Percentiles rank a stretch among this genome's conserved stretches.
These are phyloP conservation scores for Pseudomyrmex sp. DNA, from an alignment of 1,140 invertebrate genomes.

Conservation along the genomic window DNA sequence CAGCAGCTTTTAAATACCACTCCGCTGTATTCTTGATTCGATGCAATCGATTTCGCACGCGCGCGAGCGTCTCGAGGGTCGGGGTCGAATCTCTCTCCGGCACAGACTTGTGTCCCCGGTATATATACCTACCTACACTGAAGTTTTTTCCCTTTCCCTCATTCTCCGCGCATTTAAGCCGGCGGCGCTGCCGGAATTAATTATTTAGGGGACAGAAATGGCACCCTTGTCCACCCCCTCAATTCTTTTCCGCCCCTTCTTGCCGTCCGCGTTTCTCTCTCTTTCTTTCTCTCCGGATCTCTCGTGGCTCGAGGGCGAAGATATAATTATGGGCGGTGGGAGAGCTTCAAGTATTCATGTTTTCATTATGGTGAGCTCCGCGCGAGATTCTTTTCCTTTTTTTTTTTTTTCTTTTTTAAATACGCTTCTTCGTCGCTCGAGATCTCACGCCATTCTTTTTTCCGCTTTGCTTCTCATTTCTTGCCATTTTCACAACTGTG, in stretches of 20 bases:
- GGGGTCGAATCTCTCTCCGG: constrained; percentile 64
- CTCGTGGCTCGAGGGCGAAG: constrained; percentile 81
- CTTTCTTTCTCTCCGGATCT: constrained; percentile 58
- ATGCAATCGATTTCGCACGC: constrained; percentile 65
- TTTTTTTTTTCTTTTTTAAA: constrained; percentile 29
- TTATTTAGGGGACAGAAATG: constrained; percentile 85
- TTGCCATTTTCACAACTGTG: neutral
- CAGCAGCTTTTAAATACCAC: constrained; percentile 56
- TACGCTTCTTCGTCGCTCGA: constrained; percentile 10
- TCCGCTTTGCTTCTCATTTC: neutral
- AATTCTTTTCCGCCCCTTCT: constrained; percentile 65
- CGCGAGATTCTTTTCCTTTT: constrained; percentile 62
- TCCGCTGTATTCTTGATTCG: constrained; percentile 30
- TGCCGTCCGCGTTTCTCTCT: constrained; percentile 55
- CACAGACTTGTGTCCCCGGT: constrained; percentile 67
- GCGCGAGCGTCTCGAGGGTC: constrained; percentile 24
- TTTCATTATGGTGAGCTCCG: constrained; percentile 80
- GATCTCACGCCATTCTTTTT: constrained; percentile 31
- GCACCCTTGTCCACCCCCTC: constrained; percentile 75
- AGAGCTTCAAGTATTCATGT: constrained; percentile 84
- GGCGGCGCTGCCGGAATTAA: constrained; percentile 83
- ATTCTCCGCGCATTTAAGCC: constrained; percentile 78
- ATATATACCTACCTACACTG: constrained; percentile 29
- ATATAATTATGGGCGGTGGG: constrained; percentile 84
- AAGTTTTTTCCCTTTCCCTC: constrained; percentile 69